phyloP scores from a whole-genome alignment of 1,140 invertebrate species.

The Euura saliciscinereae region DNA sequence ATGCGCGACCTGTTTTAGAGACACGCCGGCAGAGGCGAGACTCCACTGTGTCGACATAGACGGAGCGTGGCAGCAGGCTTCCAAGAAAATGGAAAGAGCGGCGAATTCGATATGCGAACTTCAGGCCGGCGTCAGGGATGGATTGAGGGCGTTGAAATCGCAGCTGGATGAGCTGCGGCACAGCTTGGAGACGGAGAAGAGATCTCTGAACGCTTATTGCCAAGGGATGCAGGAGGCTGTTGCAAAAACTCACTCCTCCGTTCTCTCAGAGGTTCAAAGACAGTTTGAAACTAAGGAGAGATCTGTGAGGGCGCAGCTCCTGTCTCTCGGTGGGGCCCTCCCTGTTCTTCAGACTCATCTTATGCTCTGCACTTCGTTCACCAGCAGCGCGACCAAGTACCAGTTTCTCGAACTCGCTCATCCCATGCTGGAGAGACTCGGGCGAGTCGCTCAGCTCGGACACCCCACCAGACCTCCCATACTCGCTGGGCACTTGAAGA shows the following conservation, averaged over 20 bases:
- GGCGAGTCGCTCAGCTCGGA: conserved; percentile 69
- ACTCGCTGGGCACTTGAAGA: conserved; percentile 56
- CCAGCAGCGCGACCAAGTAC: conserved; percentile 71
- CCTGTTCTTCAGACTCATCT: conserved; percentile 72
- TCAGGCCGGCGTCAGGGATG: conserved; percentile 69
- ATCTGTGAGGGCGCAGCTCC: conserved; percentile 66
- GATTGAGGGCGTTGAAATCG: conserved; percentile 68
- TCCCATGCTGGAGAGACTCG: conserved; percentile 69
- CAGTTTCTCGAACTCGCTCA: conserved; percentile 75
- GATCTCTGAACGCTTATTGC: conserved; percentile 69
- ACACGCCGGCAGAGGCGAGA: conserved; percentile 67
- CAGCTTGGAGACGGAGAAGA: conserved; percentile 71
- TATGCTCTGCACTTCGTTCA: conserved; percentile 71
- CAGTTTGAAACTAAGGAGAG: conserved; percentile 73
- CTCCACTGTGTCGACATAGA: conserved; percentile 75
- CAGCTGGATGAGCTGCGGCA: conserved; percentile 70
- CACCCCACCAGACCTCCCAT: conserved; percentile 66
- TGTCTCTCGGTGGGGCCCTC: conserved; percentile 64
- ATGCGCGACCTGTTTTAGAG: conserved; percentile 74
- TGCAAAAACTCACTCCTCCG: conserved; percentile 68
- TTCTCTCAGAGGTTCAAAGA: conserved; percentile 69
- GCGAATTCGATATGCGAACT: conserved; percentile 63
- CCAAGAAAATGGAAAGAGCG: conserved; percentile 70
- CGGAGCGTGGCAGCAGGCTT: conserved; percentile 71
- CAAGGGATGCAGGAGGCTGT: conserved; percentile 71